Evolutionary conservation across 1,140 invertebrate genomes (phyloP), one percentile per base, ranked within the genome.

Genomic region (Epicauta chinensis): DNA sequence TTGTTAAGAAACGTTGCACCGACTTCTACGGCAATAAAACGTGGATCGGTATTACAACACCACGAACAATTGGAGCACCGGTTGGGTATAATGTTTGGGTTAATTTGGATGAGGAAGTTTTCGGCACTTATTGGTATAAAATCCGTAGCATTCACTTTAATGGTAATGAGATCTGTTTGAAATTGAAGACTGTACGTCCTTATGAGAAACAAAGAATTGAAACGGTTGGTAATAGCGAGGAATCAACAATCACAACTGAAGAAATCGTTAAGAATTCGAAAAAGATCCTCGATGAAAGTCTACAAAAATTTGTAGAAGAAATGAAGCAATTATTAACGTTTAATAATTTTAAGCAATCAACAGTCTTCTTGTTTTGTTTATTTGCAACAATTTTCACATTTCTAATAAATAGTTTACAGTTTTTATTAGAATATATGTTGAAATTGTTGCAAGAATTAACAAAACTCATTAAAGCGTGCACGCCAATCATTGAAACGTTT

Each of bases 401-500:
- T 29, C 31, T 16, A 9, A n/a, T 59, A 6, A 52, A 59, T 34
- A 16, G 52, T 2, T 40, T 62, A 9, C 44, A 59, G 30, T 64
- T 55, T 53, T 16, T 64, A 16, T 36, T 62, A 32, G 60, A 66
- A 16, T 66, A 59, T 58, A 29, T 57, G 10, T 48, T 66, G 35
- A 57, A 56, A 48, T 35, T 66, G 13, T 37, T 66, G 16, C 49
- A 42, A 40, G 65, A 72, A 58, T 23, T 68, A 2, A 64, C 64
- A 15, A 34, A 52, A 36, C 38, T 73, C 30, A 58, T 75, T 16
- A 55, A 52, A 42, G 61, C 56, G 12, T 49, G 58, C 0, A 73
- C 68, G 11, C 73, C 74, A 16, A 59, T 75, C 37, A 40, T 69
- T 1, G 48, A 73, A 43, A 63, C 63, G 3, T 43, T 71, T 12